These are phyloP conservation scores for Columba janthina DNA, from an alignment of 2,113 vertebrate species.

Conservation along the genomic window DNA sequence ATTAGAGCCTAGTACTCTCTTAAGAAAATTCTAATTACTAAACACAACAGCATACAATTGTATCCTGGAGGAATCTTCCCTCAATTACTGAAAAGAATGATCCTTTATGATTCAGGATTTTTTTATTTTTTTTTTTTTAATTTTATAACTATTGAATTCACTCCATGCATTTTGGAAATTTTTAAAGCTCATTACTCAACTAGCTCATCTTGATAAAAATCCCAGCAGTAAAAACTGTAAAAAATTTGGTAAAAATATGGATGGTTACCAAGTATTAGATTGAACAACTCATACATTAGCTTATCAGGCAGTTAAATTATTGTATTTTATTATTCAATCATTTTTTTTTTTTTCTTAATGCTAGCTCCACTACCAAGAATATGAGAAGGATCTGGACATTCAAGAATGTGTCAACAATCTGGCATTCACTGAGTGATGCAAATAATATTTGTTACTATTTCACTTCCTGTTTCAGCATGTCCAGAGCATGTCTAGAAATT, in stretches of 20 bases:
- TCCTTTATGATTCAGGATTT: neutral
- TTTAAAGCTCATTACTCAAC: neutral
- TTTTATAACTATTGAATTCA: neutral
- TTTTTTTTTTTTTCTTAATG: neutral
- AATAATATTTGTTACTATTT: neutral
- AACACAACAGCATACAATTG: neutral
- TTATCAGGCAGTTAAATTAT: neutral
- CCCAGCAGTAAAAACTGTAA: neutral
- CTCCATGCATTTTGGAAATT: rapidly evolving
- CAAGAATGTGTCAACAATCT: neutral
- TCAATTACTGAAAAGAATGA: constrained; percentile 23
- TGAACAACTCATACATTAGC: neutral
- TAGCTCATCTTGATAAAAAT: neutral
- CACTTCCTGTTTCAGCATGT: neutral
- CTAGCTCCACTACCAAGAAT: neutral
- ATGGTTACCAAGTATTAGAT: neutral
- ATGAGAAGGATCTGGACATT: neutral
- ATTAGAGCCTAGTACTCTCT: neutral
- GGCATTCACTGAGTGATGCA: neutral
- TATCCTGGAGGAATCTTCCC: neutral
- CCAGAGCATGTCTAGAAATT: neutral
- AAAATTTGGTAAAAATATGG: neutral
- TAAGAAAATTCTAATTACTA: constrained; percentile 28
- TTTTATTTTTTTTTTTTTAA: neutral
- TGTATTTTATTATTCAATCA: neutral